Base-by-base conservation (phyloP, 2,888 invertebrate species). In the Limnephilus lunatus region DNA sequence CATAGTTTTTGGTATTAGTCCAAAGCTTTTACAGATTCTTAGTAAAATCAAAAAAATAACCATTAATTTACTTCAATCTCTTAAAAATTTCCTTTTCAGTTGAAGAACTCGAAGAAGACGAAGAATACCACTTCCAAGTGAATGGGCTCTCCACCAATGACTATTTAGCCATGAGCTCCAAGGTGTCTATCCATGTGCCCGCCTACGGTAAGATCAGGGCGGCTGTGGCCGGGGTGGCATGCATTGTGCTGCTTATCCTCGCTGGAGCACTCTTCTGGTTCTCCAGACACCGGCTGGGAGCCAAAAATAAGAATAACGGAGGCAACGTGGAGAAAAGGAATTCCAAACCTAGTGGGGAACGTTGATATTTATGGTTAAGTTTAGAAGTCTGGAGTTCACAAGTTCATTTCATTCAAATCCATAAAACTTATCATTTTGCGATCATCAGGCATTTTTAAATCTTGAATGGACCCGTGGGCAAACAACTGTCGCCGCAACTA, bases 101-200 rank as follows among this genome's bases (percentile, higher is more conserved):
- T 94, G 96, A 97, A 94, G 96, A 96, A 93, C 95, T 98, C 94
- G 97, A 97, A 94, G 98, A 98, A 94, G 98, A 98, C 94, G 97
- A 96, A 94, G 96, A 96, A 90, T 98, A 98, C 95, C 96, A 97
- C 94, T 97, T 98, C 94, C 97, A 97, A 95, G 98, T 98, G 92
- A 95, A 97, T 93, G 97, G 98, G 0, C 95, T 97, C 92, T 97
- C 97, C 0, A 94, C 95, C 2, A 96, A 96, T 91, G 97, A 97
- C 94, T 97, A 96, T 94, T 96, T 97, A 94, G 96, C 97, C n/a
- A 96, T 96, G 85, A 97, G 97, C 94, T 97, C 97, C 87, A 97
- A 96, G 94, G 96, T 97, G 88, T 95, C 96, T 92, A 95, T 98
- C 92, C 96, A 96, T 93, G 97, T 98, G 94, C 98, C 98, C 85